phyloP scores from a whole-genome alignment of 2,113 vertebrate genomes.

The Rhynchopsitta pachyrhyncha region DNA sequence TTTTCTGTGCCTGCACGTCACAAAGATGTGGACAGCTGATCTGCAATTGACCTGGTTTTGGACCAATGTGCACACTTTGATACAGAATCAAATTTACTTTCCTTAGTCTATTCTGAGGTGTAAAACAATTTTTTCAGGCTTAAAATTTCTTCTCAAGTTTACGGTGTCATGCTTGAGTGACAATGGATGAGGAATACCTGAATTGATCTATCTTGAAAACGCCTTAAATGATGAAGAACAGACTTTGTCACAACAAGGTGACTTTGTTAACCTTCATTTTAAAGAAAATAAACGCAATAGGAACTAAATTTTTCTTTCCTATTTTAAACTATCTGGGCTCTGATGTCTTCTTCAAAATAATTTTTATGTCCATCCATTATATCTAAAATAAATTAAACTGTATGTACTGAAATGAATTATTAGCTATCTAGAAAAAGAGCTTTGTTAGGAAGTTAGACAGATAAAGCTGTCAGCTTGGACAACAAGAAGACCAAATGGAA shows the following conservation, averaged over 20 bases:
- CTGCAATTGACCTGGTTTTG: conserved; percentile 28
- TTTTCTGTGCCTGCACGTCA: background rate
- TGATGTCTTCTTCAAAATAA: background rate
- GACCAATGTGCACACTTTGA: background rate
- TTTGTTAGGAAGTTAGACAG: background rate
- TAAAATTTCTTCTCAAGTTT: background rate
- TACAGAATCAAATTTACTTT: conserved; percentile 29
- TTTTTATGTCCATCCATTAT: background rate
- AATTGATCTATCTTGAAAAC: background rate
- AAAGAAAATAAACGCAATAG: background rate
- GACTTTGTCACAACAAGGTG: background rate
- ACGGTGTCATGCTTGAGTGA: background rate
- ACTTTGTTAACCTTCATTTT: background rate
- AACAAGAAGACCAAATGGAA: background rate
- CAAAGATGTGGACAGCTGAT: background rate
- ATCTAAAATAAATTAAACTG: background rate
- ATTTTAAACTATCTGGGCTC: background rate
- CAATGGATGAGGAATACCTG: background rate
- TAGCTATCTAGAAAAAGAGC: background rate
- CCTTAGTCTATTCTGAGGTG: background rate
- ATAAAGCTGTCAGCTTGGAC: background rate
- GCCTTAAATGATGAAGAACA: background rate
- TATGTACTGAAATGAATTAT: background rate
- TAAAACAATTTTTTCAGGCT: background rate
- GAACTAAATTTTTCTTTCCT: background rate